Evolutionary conservation across 2,797 vertebrate species (phyloP).

Genomic region (Aphelocoma californica): DNA sequence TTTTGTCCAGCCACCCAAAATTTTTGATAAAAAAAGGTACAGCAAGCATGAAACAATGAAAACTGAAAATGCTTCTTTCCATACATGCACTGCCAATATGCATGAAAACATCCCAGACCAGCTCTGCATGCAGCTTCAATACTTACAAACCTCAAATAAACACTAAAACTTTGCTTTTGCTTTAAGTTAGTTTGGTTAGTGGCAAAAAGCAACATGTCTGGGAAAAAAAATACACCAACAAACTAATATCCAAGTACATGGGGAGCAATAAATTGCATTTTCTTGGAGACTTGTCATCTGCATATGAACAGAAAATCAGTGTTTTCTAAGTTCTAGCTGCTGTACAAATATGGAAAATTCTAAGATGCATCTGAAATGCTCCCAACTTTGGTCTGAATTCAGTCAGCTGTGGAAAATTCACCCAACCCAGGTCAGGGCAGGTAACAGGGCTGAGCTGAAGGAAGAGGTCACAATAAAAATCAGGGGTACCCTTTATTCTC

Average conservation of each 20-base stretch:
- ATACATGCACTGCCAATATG: not conserved
- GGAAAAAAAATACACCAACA: not conserved
- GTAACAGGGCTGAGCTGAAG: not conserved
- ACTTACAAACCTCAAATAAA: not conserved
- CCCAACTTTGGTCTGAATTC: not conserved
- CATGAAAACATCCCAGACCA: not conserved
- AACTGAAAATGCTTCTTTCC: conserved; percentile 5
- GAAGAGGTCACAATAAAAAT: not conserved
- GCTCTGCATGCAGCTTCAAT: not conserved
- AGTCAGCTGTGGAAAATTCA: not conserved
- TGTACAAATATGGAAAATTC: not conserved
- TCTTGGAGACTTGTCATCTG: not conserved
- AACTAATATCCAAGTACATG: not conserved
- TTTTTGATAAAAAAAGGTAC: not conserved
- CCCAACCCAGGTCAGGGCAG: accelerated
- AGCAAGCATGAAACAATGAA: conserved; percentile 4
- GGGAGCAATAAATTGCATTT: not conserved
- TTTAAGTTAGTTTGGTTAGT: conserved; percentile 69
- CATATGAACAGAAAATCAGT: not conserved
- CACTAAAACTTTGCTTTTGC: conserved; percentile 12
- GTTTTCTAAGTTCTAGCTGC: not conserved
- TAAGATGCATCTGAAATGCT: not conserved
- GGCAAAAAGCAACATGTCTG: conserved; percentile 54
- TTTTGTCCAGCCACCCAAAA: conserved; percentile 5
- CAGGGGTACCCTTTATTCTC: not conserved